A percentile compares a stretch with the other conserved stretches of the same genome.
These are phyloP conservation scores for Pterocles gutturalis DNA, from an alignment of 2,113 vertebrate species.

Conservation along the genomic window DNA sequence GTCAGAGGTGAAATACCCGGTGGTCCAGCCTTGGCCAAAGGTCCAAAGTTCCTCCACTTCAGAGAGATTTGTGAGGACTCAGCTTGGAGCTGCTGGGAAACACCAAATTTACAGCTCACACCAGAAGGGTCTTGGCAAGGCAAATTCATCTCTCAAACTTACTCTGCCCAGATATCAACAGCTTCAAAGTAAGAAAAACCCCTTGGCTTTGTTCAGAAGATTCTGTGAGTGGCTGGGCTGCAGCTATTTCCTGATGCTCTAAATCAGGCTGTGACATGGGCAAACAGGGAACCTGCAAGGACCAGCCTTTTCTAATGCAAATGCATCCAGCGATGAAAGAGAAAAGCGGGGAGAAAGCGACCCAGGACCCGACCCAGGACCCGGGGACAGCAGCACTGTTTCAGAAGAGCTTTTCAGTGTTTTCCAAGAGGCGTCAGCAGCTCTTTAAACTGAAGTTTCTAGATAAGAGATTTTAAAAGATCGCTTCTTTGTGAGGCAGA, in stretches of 20 bases:
- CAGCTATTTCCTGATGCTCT: not conserved
- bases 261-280: not conserved
- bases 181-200: not conserved
- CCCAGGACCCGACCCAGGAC: not conserved
- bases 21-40: not conserved
- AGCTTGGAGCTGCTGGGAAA: not conserved
- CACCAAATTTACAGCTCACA: not conserved
- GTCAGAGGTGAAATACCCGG: not conserved
- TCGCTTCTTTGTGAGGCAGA: constrained; percentile 38
- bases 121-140: not conserved
- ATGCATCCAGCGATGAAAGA: not conserved
- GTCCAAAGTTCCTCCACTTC: not conserved
- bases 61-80: not conserved
- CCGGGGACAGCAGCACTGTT: not conserved
- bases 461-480: constrained; percentile 63
- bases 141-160: not conserved
- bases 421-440: constrained; percentile 49
- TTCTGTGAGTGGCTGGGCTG: not conserved
- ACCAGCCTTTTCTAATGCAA: constrained; percentile 44
- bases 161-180: not conserved
- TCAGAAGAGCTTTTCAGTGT: constrained; percentile 43
- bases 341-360: not conserved
- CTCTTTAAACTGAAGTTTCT: constrained; percentile 42
- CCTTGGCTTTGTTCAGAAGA: not conserved
- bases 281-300: not conserved